Evolutionary conservation across 2,888 invertebrate genomes (phyloP).

Genomic region (Drosophila birchii): DNA sequence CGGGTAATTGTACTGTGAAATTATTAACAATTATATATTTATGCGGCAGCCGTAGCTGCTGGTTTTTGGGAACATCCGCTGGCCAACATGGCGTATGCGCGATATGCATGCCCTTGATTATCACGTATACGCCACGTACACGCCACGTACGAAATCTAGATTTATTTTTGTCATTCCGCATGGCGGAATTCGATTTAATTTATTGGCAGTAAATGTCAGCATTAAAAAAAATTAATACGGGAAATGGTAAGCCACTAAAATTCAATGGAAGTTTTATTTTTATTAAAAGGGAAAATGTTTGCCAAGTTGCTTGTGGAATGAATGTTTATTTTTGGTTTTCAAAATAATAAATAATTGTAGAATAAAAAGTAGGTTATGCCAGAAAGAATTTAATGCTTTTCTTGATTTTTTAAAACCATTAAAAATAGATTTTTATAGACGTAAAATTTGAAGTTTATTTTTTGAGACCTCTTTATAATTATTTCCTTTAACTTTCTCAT

Average conservation of each 20-base stretch:
- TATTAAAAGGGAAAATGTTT: neutral
- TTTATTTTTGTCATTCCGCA: conserved; percentile 8
- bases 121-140: conserved; percentile 42
- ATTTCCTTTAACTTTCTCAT: neutral
- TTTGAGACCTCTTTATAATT: no score
- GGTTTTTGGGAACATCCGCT: conserved; percentile 7
- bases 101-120: conserved; percentile 28
- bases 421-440: neutral
- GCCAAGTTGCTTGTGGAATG: neutral
- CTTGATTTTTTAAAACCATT: neutral
- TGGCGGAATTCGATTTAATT: neutral
- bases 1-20: conserved; percentile 56
- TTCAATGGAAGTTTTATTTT: neutral
- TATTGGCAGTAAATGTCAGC: conserved; percentile 1
- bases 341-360: neutral
- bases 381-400: neutral
- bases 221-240: conserved; percentile 1
- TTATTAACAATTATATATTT: conserved; percentile 55
- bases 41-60: conserved; percentile 6
- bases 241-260: neutral
- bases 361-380: neutral
- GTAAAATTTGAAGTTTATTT: no score
- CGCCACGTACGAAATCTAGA: conserved; percentile 16
- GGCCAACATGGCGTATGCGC: conserved; percentile 36
- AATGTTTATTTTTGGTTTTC: neutral